Base-by-base conservation (phyloP, 2,797 vertebrate genomes). In the Centropyge bicolor region DNA sequence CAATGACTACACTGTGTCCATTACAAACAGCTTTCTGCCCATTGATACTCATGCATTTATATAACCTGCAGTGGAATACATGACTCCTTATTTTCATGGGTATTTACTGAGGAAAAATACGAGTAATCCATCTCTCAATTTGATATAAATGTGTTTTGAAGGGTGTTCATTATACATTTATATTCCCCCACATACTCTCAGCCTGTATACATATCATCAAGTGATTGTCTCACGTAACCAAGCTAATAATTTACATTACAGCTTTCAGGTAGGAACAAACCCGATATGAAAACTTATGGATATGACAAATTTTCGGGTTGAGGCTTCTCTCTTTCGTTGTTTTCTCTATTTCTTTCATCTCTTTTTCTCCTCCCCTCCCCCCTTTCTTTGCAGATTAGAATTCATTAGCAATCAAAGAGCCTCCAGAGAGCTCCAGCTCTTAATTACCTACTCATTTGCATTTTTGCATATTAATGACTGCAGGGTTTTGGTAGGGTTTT, bases 391-490 rank as follows among this genome's bases (percentile, higher is more conserved):
- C 94, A 96, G 95, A 96, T 96, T 96, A 96, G 95, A 96, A 96
- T 96, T 96, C 94, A 96, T 95, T 96, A 96, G 95, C 95, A 96
- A 96, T 96, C 95, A 96, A 96, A 96, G 95, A 95, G 95, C 93
- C 95, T 96, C 95, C 93, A 95, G 95, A 96, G 95, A 96, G 94
- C 92, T 94, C 94, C 93, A 93, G 95, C 95, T 96, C 96, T 97
- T 97, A 96, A 97, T 97, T 97, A 97, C 95, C 95, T 95, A 91
- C 96, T 97, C 90, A 97, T 98, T 99, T 98, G 96, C 97, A 98
- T 98, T 96, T 97, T 96, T 97, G 97, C 97, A 97, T 97, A 97
- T 97, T 97, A 97, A 98, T 97, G 96, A 96, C 90, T 95, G 95
- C 96, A 96, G 96, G 97, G 93, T 96, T 96, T 95, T 93, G 92